Evolutionary conservation across 30 jellyfish, hydroid and myxozoan genomes (phyloP).

Genomic region (Hydractinia symbiolongicarpus): DNA sequence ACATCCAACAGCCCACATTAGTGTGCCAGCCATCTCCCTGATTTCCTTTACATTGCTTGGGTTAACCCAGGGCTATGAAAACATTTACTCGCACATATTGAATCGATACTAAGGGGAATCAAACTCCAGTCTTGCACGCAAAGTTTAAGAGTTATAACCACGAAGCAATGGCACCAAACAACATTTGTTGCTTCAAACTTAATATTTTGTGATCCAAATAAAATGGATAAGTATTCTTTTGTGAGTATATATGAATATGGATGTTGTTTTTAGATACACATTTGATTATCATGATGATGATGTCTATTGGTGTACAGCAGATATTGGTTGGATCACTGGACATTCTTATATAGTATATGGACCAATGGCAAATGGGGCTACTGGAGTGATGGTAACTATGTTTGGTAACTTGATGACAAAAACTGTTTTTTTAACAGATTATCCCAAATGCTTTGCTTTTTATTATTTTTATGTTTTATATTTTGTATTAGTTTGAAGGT

Average conservation of each 20-base stretch:
- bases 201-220: neutral
- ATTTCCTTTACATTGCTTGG: no score
- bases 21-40: no score
- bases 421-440: neutral
- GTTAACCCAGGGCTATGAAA: no score
- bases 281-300: slow-evolving; percentile 87
- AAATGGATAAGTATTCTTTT: neutral
- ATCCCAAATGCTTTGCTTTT: neutral
- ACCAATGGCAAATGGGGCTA: slow-evolving; percentile 96
- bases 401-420: neutral
- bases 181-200: no score
- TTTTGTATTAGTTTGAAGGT: slow-evolving; percentile 79
- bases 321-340: slow-evolving; percentile 99
- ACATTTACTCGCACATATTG: no score
- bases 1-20: no score
- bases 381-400: slow-evolving; percentile 71
- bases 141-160: no score
- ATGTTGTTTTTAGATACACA: slow-evolving; percentile 38
- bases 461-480: neutral
- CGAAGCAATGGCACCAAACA: no score
- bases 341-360: slow-evolving; percentile 95
- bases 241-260: neutral
- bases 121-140: no score
- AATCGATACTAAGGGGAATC: no score
- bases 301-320: slow-evolving; percentile 97